Conservation (phyloP, 2,888 invertebrate genomes). For the Leptopilina myrica region DNA sequence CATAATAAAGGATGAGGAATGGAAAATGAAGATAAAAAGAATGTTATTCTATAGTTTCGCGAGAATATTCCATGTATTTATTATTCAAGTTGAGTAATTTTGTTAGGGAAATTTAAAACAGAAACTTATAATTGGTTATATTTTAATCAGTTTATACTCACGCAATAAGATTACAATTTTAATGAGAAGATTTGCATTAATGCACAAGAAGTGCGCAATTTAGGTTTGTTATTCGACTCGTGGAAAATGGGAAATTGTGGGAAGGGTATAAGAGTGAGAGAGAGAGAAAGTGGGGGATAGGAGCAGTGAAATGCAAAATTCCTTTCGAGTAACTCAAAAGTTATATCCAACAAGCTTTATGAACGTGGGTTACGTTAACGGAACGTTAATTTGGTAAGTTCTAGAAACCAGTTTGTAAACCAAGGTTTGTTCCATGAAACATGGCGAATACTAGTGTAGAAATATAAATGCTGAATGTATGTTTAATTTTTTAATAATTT, state of each 20-base stretch:
- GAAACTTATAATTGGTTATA: conserved; percentile 6
- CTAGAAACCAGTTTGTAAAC: conserved; percentile 32
- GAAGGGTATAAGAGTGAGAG: too few relatives aligned
- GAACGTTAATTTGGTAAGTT: conserved; percentile 38
- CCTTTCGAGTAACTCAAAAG: conserved; percentile 22
- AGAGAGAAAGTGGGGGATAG: too few relatives aligned
- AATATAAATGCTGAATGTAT: neutral
- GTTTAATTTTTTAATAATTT: neutral
- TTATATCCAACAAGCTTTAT: conserved; percentile 34
- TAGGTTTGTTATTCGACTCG: conserved; percentile 33
- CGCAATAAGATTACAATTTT: conserved; percentile 34
- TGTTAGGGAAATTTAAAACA: neutral
- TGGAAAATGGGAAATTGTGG: neutral
- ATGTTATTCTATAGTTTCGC: too few relatives aligned
- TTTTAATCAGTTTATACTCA: neutral
- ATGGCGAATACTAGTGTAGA: neutral
- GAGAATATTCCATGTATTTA: neutral
- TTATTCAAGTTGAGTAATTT: neutral
- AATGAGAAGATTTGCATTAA: conserved; percentile 24
- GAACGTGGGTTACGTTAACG: conserved; percentile 35
- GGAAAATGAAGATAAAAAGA: too few relatives aligned
- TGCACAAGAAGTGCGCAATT: conserved; percentile 25
- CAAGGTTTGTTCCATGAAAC: conserved; percentile 3
- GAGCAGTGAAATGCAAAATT: conserved; percentile 32
- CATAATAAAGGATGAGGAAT: too few relatives aligned